These are phyloP conservation scores for Lepidochrysops patricia DNA, from an alignment of 2,888 invertebrate species.

Conservation along the genomic window DNA sequence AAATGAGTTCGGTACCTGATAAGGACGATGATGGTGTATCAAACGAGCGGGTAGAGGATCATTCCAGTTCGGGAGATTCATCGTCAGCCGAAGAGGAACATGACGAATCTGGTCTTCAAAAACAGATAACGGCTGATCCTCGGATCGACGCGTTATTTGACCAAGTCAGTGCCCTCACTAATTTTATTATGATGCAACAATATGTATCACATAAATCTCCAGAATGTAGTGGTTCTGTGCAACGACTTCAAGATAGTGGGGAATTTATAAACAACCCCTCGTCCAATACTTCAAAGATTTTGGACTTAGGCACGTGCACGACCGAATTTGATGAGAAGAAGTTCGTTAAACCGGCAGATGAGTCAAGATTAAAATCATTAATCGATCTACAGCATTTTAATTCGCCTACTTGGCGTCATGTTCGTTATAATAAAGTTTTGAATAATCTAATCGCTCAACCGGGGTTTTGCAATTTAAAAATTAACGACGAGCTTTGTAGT, in stretches of 20 bases:
- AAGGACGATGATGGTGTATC: too few species aligned
- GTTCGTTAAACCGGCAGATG: conserved; percentile 14
- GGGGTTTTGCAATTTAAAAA: conserved; percentile 7
- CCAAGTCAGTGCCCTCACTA: conserved; percentile 16
- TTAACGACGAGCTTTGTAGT: conserved; percentile 9
- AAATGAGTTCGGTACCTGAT: too few species aligned
- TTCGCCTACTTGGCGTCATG: conserved; percentile 6
- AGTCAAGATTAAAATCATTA: conserved; percentile 16
- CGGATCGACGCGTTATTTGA: conserved; percentile 13
- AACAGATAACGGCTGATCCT: conserved; percentile 16
- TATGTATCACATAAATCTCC: not conserved
- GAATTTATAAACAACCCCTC: not conserved
- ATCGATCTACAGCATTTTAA: conserved; percentile 16
- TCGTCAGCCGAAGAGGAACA: not conserved
- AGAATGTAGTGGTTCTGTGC: not conserved
- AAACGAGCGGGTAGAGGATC: too few species aligned
- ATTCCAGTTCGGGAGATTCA: not conserved
- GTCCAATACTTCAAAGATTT: not conserved
- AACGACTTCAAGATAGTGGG: not conserved
- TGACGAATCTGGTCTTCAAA: not conserved
- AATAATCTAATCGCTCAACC: not conserved
- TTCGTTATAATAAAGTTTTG: conserved; percentile 6
- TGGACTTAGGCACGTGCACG: not conserved
- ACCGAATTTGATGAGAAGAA: conserved; percentile 5
- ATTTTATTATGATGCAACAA: conserved; percentile 14